Conservation (phyloP, 2,888 invertebrate genomes). For the Rhynchonema sp. region DNA sequence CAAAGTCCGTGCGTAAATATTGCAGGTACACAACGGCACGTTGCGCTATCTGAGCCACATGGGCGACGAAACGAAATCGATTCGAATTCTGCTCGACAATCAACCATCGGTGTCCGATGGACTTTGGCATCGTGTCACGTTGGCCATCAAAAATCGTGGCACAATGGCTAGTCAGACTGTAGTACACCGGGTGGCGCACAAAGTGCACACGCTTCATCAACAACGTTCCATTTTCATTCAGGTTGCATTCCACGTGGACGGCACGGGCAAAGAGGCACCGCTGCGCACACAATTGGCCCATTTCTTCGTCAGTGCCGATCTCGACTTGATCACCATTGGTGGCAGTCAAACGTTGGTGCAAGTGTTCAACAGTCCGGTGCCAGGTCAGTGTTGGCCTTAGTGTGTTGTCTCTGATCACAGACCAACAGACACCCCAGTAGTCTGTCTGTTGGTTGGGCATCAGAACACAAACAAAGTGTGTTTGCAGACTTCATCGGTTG, state of each 20-base stretch:
- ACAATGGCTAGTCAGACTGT: neutral
- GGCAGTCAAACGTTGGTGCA: slow-evolving; percentile 12
- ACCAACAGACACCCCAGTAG: too few relatives aligned
- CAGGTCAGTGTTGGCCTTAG: too few relatives aligned
- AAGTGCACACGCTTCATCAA: neutral
- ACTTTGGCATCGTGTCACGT: slow-evolving; percentile 65
- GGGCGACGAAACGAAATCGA: slow-evolving; percentile 38
- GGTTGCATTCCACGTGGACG: slow-evolving; percentile 2
- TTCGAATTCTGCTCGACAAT: neutral
- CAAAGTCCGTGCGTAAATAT: neutral
- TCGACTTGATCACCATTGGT: slow-evolving; percentile 59
- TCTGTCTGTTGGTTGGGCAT: too few relatives aligned
- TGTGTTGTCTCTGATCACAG: too few relatives aligned
- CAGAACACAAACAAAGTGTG: too few relatives aligned
- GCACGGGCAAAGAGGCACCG: neutral
- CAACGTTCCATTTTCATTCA: too few relatives aligned
- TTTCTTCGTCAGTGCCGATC: slow-evolving; percentile 72
- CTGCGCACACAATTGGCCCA: slow-evolving; percentile 44
- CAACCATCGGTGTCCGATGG: slow-evolving; percentile 47
- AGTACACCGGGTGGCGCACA: neutral
- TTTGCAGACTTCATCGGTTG: slow-evolving; percentile 59
- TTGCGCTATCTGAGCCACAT: slow-evolving; percentile 44
- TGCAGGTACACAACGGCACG: slow-evolving; percentile 47
- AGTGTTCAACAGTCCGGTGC: neutral
- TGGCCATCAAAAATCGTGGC: slow-evolving; percentile 31